Evolutionary conservation across 2,888 invertebrate species (phyloP).

Genomic region (Leptopilina drosophilae): DNA sequence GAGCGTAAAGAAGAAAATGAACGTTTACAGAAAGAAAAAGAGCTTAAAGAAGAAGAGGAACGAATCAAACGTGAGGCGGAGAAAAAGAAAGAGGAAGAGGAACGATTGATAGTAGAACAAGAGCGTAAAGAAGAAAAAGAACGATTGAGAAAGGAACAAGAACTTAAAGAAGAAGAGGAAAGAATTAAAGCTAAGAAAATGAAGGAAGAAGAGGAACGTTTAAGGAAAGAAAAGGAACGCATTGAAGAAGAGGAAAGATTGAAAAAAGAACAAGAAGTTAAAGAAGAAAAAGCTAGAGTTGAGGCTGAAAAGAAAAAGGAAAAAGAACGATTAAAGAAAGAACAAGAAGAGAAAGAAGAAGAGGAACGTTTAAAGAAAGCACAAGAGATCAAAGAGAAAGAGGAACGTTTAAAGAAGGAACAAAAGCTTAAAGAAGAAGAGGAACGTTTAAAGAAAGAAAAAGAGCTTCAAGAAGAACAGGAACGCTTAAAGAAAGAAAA

Average conservation of each 20-base stretch:
- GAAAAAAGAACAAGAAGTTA: slow-evolving; percentile 58
- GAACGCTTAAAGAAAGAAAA: slow-evolving; percentile 44
- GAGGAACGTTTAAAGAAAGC: slow-evolving; percentile 51
- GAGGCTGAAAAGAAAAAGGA: slow-evolving; percentile 47
- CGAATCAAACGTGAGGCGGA: slow-evolving; percentile 61
- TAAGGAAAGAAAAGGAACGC: slow-evolving; percentile 48
- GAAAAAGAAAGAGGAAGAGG: slow-evolving; percentile 63
- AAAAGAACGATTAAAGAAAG: slow-evolving; percentile 59
- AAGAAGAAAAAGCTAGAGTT: slow-evolving; percentile 45
- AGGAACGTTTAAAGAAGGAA: slow-evolving; percentile 45
- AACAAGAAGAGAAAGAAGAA: slow-evolving; percentile 48
- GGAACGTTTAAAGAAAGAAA: slow-evolving; percentile 56
- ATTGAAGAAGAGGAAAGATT: slow-evolving; percentile 57
- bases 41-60: slow-evolving; percentile 44
- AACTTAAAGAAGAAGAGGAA: slow-evolving; percentile 53
- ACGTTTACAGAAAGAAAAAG: slow-evolving; percentile 58
- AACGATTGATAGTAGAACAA: slow-evolving; percentile 36
- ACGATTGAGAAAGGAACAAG: slow-evolving; percentile 51
- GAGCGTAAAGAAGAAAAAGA: slow-evolving; percentile 52
- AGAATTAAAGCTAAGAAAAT: slow-evolving; percentile 54
- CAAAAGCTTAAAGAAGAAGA: too few relatives aligned
- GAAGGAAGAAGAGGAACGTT: slow-evolving; percentile 50
- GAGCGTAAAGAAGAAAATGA: slow-evolving; percentile 44
- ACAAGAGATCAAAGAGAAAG: slow-evolving; percentile 52
- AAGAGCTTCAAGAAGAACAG: slow-evolving; percentile 40